These are phyloP conservation scores for Megalops atlanticus DNA, from an alignment of 2,113 vertebrate species.

Conservation along the genomic window DNA sequence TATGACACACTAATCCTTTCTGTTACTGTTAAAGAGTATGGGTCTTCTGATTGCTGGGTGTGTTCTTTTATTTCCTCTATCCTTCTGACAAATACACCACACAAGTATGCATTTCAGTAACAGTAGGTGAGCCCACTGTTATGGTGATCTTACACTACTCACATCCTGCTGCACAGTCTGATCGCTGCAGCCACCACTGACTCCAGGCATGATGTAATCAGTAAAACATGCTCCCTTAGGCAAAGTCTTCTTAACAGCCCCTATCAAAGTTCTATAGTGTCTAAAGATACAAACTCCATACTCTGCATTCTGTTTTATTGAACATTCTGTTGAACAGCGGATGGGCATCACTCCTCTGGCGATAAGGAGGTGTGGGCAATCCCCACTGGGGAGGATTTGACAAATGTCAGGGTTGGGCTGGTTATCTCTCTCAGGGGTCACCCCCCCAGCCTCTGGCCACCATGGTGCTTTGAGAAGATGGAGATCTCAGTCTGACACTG, in stretches of 20 bases:
- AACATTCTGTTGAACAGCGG: conserved; percentile 7
- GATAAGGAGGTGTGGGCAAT: background rate
- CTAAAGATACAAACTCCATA: background rate
- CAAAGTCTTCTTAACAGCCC: background rate
- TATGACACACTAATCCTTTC: background rate
- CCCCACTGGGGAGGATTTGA: background rate
- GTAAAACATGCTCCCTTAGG: background rate
- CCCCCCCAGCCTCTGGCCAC: too few relatives aligned
- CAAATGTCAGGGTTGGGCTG: conserved; percentile 11
- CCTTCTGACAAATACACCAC: too few relatives aligned
- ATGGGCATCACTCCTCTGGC: conserved; percentile 7
- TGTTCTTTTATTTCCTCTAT: too few relatives aligned
- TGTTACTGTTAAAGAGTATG: background rate
- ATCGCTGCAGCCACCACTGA: background rate
- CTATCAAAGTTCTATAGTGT: background rate
- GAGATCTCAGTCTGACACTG: conserved; percentile 23
- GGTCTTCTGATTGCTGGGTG: too few relatives aligned
- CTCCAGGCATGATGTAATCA: background rate
- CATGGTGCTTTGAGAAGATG: conserved; percentile 14
- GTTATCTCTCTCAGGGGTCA: conserved; percentile 12
- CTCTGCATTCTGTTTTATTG: conserved; percentile 7
- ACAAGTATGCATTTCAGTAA: too few relatives aligned
- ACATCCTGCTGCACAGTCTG: background rate
- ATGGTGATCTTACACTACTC: too few relatives aligned
- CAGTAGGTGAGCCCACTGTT: too few relatives aligned